phyloP scores from a whole-genome alignment of 2,888 invertebrate genomes.

The Myathropa florea region DNA sequence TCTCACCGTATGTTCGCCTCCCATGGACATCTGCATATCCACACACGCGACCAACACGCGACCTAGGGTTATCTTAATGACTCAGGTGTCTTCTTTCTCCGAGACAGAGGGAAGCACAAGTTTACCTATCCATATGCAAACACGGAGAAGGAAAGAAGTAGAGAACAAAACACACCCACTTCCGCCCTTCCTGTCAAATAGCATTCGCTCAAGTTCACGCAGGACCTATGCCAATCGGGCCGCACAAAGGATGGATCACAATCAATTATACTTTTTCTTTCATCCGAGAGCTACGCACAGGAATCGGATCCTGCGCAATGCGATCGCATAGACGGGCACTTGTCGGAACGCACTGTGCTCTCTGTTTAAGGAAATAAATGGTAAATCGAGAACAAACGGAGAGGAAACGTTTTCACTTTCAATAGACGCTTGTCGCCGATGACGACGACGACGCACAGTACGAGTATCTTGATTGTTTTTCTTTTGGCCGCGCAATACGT shows the following conservation, averaged over 20 bases:
- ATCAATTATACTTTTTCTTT: slow-evolving; percentile 60
- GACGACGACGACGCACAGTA: not conserved
- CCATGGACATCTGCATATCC: slow-evolving; percentile 29
- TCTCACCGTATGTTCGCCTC: not conserved
- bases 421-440: slow-evolving; percentile 55
- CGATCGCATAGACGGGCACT: slow-evolving; percentile 32
- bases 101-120: not conserved
- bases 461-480: not conserved
- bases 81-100: slow-evolving; percentile 14
- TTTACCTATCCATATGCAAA: slow-evolving; percentile 37
- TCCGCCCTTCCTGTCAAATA: slow-evolving; percentile 65
- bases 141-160: not conserved
- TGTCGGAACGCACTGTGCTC: slow-evolving; percentile 33
- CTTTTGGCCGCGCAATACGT: slow-evolving; percentile 21
- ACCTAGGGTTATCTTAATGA: slow-evolving; percentile 16
- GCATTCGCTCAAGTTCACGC: slow-evolving; percentile 48
- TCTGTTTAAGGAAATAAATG: slow-evolving; percentile 57
- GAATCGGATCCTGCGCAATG: not conserved
- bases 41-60: slow-evolving; percentile 63
- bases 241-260: slow-evolving; percentile 55
- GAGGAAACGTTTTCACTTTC: slow-evolving; percentile 71
- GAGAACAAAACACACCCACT: slow-evolving; percentile 59
- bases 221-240: slow-evolving; percentile 60
- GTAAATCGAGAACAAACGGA: slow-evolving; percentile 55
- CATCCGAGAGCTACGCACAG: slow-evolving; percentile 43